Evolutionary conservation across 2,113 vertebrate genomes (phyloP).

Genomic region (Anhinga anhinga): DNA sequence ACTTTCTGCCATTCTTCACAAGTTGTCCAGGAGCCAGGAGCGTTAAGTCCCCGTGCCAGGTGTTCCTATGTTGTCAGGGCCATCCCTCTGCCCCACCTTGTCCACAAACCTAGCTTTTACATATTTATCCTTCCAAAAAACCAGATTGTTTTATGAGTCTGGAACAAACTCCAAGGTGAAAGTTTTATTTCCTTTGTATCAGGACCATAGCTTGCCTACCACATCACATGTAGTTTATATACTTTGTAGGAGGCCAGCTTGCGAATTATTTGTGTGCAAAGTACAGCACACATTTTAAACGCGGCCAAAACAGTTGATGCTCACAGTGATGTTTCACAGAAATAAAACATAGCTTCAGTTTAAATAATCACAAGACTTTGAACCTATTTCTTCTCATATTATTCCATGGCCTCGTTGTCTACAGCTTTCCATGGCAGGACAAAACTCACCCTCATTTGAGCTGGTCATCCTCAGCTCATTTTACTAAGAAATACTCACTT

Average conservation of each 20-base stretch:
- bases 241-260: not conserved
- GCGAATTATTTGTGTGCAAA: not conserved
- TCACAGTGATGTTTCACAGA: not conserved
- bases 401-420: not conserved
- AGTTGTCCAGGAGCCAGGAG: not conserved
- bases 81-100: no score
- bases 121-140: not conserved
- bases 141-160: not conserved
- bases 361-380: not conserved
- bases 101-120: not conserved
- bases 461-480: not conserved
- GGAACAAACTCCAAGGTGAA: conserved; percentile 5
- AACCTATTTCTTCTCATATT: not conserved
- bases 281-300: not conserved
- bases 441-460: not conserved
- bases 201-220: not conserved
- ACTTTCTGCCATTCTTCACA: not conserved
- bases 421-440: not conserved
- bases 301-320: not conserved
- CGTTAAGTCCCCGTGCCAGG: rapidly evolving
- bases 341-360: not conserved
- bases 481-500: not conserved
- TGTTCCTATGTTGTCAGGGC: not conserved
- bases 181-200: not conserved
- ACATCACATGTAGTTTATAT: not conserved